These are phyloP conservation scores for Scaptomyza cyrtandrae DNA, from an alignment of 2,888 invertebrate species.

Conservation along the genomic window DNA sequence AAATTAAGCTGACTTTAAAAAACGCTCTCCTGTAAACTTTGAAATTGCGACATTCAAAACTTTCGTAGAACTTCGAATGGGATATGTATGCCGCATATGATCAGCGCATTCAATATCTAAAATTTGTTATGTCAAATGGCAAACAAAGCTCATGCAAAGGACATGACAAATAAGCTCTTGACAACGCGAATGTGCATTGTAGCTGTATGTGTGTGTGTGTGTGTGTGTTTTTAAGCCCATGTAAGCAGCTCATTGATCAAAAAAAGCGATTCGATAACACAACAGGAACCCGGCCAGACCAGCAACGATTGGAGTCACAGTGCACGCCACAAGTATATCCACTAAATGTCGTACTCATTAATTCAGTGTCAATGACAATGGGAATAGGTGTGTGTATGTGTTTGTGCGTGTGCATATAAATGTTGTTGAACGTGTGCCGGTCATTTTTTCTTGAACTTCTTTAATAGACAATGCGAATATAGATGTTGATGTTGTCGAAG, in stretches of 20 bases:
- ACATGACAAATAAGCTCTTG: conserved; percentile 24
- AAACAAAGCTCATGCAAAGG: conserved; percentile 28
- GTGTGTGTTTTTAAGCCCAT: conserved; percentile 34
- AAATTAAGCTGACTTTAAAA: no score
- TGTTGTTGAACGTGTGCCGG: conserved; percentile 46
- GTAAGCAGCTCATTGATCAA: conserved; percentile 67
- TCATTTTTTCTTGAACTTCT: conserved; percentile 59
- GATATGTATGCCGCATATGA: conserved; percentile 8
- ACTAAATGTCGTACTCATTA: conserved; percentile 59
- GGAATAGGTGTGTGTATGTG: conserved; percentile 9
- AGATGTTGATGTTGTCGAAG: neutral
- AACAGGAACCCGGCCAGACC: conserved; percentile 13
- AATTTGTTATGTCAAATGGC: conserved; percentile 2
- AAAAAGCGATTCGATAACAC: conserved; percentile 46
- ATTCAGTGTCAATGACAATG: conserved; percentile 65
- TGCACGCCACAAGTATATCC: conserved; percentile 36
- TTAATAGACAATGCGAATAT: conserved; percentile 55
- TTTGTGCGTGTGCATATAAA: conserved; percentile 31
- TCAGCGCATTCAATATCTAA: conserved; percentile 15
- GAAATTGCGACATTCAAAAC: no score
- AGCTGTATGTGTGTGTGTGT: conserved; percentile 1
- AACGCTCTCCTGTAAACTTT: no score
- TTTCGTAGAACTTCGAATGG: no score
- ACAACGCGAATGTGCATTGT: conserved; percentile 13
- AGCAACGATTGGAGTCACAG: conserved; percentile 27